A percentile compares a stretch with the other conserved stretches of the same genome.
Evolutionary conservation across 1,140 invertebrate species (phyloP).

Genomic region (Drosophila bipectinata): DNA sequence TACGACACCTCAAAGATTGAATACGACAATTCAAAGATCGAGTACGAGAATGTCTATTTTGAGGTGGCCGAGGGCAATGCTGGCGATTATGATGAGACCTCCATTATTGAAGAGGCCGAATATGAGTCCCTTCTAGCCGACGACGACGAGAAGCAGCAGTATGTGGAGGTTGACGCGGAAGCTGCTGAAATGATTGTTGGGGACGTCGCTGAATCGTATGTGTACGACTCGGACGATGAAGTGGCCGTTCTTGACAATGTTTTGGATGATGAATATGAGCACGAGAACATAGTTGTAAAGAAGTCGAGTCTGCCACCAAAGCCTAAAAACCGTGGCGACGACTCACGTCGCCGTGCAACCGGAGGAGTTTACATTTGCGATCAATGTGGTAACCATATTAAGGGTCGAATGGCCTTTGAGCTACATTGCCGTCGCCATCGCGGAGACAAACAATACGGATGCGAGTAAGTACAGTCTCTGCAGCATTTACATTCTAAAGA

Average conservation of each 20-base stretch:
- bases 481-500: no score
- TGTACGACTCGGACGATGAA: conserved; percentile 70
- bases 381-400: conserved; percentile 72
- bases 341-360: conserved; percentile 58
- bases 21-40: conserved; percentile 25
- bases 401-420: conserved; percentile 71
- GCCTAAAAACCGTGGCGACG: conserved; percentile 54
- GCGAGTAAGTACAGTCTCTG: conserved; percentile 58
- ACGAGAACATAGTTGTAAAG: conserved; percentile 62
- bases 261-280: conserved; percentile 67
- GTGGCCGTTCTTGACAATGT: conserved; percentile 70
- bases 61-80: conserved; percentile 49
- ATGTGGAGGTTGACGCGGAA: conserved; percentile 55
- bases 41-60: conserved; percentile 42
- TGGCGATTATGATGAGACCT: conserved; percentile 47
- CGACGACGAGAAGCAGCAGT: conserved; percentile 32
- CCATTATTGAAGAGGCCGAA: conserved; percentile 60
- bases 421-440: conserved; percentile 72
- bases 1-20: conserved; percentile 8
- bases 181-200: conserved; percentile 47
- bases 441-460: conserved; percentile 68
- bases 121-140: conserved; percentile 62
- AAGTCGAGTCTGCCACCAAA: conserved; percentile 65
- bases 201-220: conserved; percentile 54
- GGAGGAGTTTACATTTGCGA: conserved; percentile 70